A percentile compares a stretch with the other conserved stretches of the same genome.
phyloP scores from a whole-genome alignment of 2,113 vertebrate genomes.

The Neoarius graeffei region DNA sequence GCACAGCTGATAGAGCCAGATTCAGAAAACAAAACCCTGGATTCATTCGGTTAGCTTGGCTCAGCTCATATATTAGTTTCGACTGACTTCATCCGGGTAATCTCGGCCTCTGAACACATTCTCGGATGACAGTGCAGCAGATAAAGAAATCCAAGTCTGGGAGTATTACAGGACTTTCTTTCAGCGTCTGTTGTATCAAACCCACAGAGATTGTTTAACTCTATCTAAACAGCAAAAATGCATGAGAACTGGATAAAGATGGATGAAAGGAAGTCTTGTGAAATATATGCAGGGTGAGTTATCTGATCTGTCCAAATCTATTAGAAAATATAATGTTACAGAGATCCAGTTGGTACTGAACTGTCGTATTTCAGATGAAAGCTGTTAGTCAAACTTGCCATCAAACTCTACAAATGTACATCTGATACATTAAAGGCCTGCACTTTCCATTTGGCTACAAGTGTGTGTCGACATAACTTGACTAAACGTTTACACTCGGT shows the following conservation, averaged over 20 bases:
- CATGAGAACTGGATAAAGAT: slow-evolving; percentile 31
- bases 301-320: slow-evolving; percentile 13
- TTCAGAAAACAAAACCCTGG: slow-evolving; percentile 44
- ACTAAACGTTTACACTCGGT: slow-evolving; percentile 46
- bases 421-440: slow-evolving; percentile 7
- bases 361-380: slow-evolving; percentile 13
- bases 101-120: slow-evolving; percentile 45
- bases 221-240: slow-evolving; percentile 22
- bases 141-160: slow-evolving; percentile 53
- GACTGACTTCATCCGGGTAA: slow-evolving; percentile 46
- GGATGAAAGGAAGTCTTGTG: slow-evolving; percentile 7
- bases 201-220: slow-evolving; percentile 42
- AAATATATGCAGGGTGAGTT: slow-evolving; percentile 15
- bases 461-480: neutral
- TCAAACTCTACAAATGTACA: slow-evolving; percentile 26
- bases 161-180: slow-evolving; percentile 50
- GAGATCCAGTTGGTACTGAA: slow-evolving; percentile 12
- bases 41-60: slow-evolving; percentile 48
- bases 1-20: slow-evolving; percentile 36
- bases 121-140: slow-evolving; percentile 46
- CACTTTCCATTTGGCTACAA: slow-evolving; percentile 18
- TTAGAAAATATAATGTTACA: slow-evolving; percentile 22
- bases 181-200: slow-evolving; percentile 30
- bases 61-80: slow-evolving; percentile 49
- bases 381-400: slow-evolving; percentile 9